Percentiles rank a stretch among this genome's conserved stretches.
These are phyloP conservation scores for Tauraco hartlaubi DNA, from an alignment of 2,797 vertebrate species.

Conservation along the genomic window DNA sequence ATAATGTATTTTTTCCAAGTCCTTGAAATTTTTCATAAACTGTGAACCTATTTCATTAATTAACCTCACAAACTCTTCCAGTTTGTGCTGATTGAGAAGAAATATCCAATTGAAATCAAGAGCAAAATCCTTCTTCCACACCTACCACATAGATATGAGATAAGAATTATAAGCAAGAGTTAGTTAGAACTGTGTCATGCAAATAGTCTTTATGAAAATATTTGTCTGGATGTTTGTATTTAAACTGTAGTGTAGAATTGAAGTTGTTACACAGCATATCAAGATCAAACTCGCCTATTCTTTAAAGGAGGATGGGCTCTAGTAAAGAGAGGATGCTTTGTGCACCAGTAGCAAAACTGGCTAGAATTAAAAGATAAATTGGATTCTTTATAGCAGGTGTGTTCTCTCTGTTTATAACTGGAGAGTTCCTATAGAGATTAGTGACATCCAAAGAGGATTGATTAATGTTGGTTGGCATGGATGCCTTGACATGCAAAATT, in stretches of 20 bases:
- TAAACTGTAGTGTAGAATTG: not conserved
- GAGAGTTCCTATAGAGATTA: not conserved
- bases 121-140: not conserved
- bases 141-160: not conserved
- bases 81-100: not conserved
- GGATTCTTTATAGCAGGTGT: not conserved
- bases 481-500: not conserved
- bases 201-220: not conserved
- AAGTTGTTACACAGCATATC: not conserved
- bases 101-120: conserved; percentile 29
- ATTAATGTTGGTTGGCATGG: not conserved
- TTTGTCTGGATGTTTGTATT: not conserved
- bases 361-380: not conserved
- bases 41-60: not conserved
- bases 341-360: not conserved
- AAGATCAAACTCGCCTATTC: not conserved
- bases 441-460: not conserved
- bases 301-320: not conserved
- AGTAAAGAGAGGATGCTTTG: not conserved
- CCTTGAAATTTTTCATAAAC: not conserved
- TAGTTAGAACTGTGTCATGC: not conserved
- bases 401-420: not conserved
- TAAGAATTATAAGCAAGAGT: not conserved
- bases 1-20: not conserved
- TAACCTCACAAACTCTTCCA: not conserved